phyloP scores from a whole-genome alignment of 2,888 invertebrate species.

The Tenthredo mesomela region DNA sequence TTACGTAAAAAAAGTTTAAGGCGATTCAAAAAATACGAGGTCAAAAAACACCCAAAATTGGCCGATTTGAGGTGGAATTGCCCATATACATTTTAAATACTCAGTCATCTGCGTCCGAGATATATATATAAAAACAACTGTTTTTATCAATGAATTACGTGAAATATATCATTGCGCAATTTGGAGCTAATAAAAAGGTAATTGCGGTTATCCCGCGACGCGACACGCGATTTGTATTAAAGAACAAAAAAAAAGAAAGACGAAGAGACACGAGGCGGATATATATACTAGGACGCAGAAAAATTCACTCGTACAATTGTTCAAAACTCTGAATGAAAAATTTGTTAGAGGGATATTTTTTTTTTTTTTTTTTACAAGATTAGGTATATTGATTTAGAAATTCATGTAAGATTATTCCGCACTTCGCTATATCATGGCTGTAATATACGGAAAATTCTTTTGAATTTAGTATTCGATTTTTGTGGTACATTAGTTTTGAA shows the following conservation, averaged over 20 bases:
- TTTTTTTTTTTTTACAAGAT: no score
- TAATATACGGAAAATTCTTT: no score
- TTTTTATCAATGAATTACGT: constrained; percentile 26
- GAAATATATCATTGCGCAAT: constrained; percentile 4
- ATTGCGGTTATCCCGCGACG: not conserved
- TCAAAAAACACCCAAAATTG: no score
- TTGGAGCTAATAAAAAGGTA: not conserved
- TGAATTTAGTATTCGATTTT: no score
- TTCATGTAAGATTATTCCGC: no score
- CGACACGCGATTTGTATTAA: not conserved
- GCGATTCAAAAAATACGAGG: no score
- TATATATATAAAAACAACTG: not conserved
- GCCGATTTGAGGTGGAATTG: no score
- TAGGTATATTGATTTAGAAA: no score
- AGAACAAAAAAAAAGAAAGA: not conserved
- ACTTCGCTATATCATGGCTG: no score
- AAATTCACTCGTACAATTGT: not conserved
- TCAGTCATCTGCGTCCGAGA: not conserved
- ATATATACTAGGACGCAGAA: not conserved
- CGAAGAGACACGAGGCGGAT: constrained; percentile 1
- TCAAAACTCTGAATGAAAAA: not conserved
- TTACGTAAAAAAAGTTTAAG: no score
- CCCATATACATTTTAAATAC: not conserved
- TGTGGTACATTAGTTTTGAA: no score
- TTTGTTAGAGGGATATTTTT: not conserved